Percentiles rank a stretch among this genome's conserved stretches.
Conservation (phyloP, 2,113 vertebrate species). For the Aix galericulata region DNA sequence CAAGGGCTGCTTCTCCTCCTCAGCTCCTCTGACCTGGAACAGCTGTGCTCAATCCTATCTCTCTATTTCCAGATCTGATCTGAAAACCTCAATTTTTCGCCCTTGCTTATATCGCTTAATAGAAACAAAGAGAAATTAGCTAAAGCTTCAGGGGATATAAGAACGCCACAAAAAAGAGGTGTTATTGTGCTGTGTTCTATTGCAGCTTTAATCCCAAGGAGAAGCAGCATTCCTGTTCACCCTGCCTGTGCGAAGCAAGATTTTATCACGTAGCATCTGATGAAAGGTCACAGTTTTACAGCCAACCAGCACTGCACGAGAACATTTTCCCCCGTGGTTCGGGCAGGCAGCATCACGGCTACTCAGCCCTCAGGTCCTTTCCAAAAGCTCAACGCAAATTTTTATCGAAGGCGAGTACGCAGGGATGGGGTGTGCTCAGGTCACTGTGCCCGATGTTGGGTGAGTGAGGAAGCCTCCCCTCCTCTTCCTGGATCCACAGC, state of each 20-base stretch:
- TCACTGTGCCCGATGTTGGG: neutral
- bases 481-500: neutral
- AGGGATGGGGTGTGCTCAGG: neutral
- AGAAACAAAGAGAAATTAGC: neutral
- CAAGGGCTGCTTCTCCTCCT: neutral
- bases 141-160: neutral
- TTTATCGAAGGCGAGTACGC: neutral
- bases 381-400: accelerated
- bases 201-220: neutral
- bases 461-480: neutral
- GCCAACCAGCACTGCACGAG: accelerated
- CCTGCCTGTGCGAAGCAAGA: neutral
- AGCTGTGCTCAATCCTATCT: neutral
- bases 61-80: slow-evolving; percentile 17
- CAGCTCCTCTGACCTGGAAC: neutral
- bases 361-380: accelerated
- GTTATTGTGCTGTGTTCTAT: neutral
- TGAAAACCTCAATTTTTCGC: slow-evolving; percentile 42
- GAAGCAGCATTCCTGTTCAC: neutral
- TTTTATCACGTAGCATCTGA: accelerated
- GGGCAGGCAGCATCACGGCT: neutral
- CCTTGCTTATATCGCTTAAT: neutral
- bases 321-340: accelerated
- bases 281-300: accelerated
- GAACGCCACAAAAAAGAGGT: neutral